Percentiles rank a stretch among this genome's conserved stretches.
Conservation (phyloP, 2,888 invertebrate species). For the Resseliella maxima region DNA sequence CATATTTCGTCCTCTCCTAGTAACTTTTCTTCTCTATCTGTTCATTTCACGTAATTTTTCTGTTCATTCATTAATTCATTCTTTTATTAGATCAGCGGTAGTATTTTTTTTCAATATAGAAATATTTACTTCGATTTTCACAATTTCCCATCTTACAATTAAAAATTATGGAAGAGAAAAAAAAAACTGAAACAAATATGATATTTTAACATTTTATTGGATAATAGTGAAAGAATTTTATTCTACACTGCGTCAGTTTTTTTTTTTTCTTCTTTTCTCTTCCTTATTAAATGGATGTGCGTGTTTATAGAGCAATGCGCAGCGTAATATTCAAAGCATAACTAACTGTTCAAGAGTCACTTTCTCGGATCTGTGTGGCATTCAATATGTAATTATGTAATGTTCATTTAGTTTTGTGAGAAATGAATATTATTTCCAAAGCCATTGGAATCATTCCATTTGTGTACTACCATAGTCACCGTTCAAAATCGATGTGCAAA, state of each 20-base stretch:
- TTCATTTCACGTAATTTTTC: too few relatives aligned
- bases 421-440: not conserved
- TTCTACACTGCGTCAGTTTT: not conserved
- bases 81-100: slow-evolving; percentile 9
- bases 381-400: not conserved
- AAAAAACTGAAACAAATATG: not conserved
- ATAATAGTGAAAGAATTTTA: slow-evolving; percentile 33
- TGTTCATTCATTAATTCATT: too few relatives aligned
- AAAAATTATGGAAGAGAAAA: not conserved
- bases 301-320: slow-evolving; percentile 1
- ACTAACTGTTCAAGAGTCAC: not conserved
- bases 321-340: slow-evolving; percentile 38
- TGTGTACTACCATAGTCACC: too few relatives aligned
- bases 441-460: too few relatives aligned
- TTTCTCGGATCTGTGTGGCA: not conserved
- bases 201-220: not conserved
- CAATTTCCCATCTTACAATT: not conserved
- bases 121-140: not conserved
- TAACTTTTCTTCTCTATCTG: too few relatives aligned
- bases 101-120: not conserved
- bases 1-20: not conserved
- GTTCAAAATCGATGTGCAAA: too few relatives aligned
- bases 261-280: not conserved
- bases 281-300: not conserved
- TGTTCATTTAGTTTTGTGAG: not conserved